Evolutionary conservation across 2,797 vertebrate species (phyloP), one percentile per base, ranked within the genome.

Genomic region (Coregonus suidteri): DNA sequence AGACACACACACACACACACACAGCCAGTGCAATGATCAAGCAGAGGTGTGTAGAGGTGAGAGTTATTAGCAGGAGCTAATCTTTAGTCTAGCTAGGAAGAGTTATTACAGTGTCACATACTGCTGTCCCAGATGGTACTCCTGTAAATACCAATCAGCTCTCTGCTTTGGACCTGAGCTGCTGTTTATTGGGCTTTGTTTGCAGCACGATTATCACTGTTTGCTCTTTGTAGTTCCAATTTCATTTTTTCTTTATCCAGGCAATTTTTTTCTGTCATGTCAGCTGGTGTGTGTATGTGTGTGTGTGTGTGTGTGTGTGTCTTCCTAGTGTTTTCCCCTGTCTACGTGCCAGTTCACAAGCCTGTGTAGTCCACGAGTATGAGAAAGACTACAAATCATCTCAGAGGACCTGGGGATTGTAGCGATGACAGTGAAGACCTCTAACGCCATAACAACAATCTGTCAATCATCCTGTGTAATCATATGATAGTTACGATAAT

Each of bases 391-490:
- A 59, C 4, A 59, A 59, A 59, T 59, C 1, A 54, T 54, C 13
- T 54, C 41, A 47, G 15, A 59, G 56, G 18, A 20, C 56, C 56
- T n/a, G 56, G n/a, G n/a, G 18, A 59, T 2, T 16, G 14, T 54
- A 54, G 53, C 53, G 16, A 54, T 54, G 62, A 20, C 20, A 30
- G n/a, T 30, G 25, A 30, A 65, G 62, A 18, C 30, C 14, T 37
- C 25, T 51, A 30, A n/a, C 9, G 9, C 52, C 53, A 14, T 11
- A 53, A 56, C 53, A n/a, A 37, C 71, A 25, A 14, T 20, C 53
- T 20, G 72, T 59, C 72, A 73, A 73, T 59, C 53, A 37, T 31
- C 30, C 31, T 4, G 6, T 34, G 71, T 73, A 73, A 56, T 73
- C n/a, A 30, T 20, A 35, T 53, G 51, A 18, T 54, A 73, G 31